Evolutionary conservation across 2,113 vertebrate genomes (phyloP).

Genomic region (Hassar affinis): DNA sequence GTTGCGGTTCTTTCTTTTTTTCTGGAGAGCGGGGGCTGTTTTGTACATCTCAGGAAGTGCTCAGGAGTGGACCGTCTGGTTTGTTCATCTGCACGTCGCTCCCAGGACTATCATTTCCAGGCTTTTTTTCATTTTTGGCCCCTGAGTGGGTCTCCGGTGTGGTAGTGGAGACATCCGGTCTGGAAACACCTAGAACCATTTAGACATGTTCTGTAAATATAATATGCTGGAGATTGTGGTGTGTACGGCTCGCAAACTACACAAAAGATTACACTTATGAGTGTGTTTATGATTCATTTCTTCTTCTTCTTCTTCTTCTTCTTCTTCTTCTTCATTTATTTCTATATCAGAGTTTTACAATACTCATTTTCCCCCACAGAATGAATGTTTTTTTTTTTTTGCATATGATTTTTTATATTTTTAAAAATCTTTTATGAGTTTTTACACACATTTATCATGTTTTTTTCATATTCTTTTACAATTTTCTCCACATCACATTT

Average conservation of each 20-base stretch:
- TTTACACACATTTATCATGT: too few species aligned
- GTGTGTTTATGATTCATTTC: too few species aligned
- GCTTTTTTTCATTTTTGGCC: background rate
- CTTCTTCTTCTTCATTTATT: background rate
- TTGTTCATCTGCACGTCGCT: conserved; percentile 44
- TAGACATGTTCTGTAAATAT: background rate
- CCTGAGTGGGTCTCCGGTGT: conserved; percentile 10
- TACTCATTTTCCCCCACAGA: background rate
- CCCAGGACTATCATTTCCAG: conserved; percentile 37
- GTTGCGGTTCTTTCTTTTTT: background rate
- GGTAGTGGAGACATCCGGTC: background rate
- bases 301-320: too few species aligned
- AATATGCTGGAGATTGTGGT: background rate
- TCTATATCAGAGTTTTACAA: background rate
- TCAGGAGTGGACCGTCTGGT: conserved; percentile 35
- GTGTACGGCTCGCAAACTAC: too few species aligned
- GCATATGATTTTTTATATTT: too few species aligned
- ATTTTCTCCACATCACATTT: too few species aligned
- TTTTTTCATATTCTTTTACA: too few species aligned
- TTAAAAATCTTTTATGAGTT: too few species aligned
- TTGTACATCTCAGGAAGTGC: conserved; percentile 24
- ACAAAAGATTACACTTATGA: too few species aligned
- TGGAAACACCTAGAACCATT: conserved; percentile 2
- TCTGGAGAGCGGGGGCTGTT: conserved; percentile 18
- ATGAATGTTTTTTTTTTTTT: too few species aligned